phyloP scores from a whole-genome alignment of 2,797 vertebrate genomes.

The Eptatretus atami region DNA sequence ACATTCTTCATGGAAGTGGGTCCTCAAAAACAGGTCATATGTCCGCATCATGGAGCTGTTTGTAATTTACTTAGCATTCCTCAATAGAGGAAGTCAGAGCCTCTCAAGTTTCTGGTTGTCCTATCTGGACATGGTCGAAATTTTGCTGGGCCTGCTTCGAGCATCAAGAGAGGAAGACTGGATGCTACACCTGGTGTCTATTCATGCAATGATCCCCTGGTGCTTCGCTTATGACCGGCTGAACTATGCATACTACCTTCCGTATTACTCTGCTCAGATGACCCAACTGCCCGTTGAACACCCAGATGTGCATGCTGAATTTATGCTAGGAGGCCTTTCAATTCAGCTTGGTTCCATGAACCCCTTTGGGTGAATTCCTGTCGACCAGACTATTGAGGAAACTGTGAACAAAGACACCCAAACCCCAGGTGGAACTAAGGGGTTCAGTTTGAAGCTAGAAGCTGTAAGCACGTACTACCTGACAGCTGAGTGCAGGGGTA shows the following conservation, averaged over 20 bases:
- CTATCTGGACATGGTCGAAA: background rate
- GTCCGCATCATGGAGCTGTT: background rate
- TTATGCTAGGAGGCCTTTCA: too few species aligned
- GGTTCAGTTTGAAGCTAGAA: background rate
- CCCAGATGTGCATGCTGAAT: too few species aligned
- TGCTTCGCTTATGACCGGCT: constrained; percentile 1
- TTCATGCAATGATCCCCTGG: constrained; percentile 1
- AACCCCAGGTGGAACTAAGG: background rate
- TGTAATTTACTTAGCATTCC: background rate
- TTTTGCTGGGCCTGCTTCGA: too few species aligned
- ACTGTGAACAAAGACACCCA: too few species aligned
- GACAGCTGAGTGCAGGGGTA: background rate
- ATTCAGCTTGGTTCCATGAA: too few species aligned
- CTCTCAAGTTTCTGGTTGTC: background rate
- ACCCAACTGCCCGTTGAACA: too few species aligned
- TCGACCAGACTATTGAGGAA: too few species aligned
- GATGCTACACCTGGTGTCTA: background rate
- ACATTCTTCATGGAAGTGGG: too few species aligned
- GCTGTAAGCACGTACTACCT: background rate
- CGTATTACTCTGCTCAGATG: background rate
- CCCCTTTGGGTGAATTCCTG: too few species aligned
- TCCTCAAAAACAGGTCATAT: too few species aligned
- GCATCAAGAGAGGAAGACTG: background rate
- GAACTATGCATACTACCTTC: background rate
- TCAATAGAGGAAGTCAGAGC: background rate